Evolutionary conservation across 2,113 vertebrate species (phyloP).

Genomic region (Lycaon pictus): DNA sequence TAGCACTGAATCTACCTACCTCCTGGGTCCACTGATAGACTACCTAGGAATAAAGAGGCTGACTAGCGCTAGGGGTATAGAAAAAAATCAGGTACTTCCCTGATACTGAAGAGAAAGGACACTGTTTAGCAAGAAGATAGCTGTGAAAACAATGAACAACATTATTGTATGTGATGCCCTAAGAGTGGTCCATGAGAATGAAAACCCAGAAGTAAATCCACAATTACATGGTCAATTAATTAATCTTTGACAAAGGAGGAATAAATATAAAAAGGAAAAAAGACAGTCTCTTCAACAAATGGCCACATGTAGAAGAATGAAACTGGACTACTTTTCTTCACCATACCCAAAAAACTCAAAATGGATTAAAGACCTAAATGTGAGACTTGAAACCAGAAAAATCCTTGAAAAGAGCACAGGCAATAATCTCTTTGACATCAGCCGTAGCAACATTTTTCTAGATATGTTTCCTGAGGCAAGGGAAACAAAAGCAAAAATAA

Average conservation of each 20-base stretch:
- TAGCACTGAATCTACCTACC: background rate
- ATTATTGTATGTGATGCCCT: background rate
- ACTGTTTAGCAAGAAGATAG: background rate
- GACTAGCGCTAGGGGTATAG: background rate
- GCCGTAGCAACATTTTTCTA: background rate
- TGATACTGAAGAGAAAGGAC: background rate
- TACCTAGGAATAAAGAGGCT: background rate
- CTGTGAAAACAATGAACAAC: background rate
- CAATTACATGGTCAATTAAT: background rate
- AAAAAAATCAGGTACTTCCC: background rate
- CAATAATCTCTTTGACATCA: background rate
- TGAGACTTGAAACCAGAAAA: background rate
- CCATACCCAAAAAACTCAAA: background rate
- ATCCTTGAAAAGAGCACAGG: background rate
- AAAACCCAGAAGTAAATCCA: background rate
- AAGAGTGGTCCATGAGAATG: background rate
- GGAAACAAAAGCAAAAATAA: background rate
- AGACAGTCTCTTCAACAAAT: background rate
- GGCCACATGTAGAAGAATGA: background rate
- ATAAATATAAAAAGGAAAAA: background rate
- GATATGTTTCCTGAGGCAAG: background rate
- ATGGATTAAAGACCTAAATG: background rate
- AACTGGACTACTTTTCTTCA: background rate
- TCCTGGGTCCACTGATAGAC: background rate
- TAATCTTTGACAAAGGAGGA: background rate